Conservation (phyloP, 2,888 invertebrate genomes). For the Lithophane leautieri region DNA sequence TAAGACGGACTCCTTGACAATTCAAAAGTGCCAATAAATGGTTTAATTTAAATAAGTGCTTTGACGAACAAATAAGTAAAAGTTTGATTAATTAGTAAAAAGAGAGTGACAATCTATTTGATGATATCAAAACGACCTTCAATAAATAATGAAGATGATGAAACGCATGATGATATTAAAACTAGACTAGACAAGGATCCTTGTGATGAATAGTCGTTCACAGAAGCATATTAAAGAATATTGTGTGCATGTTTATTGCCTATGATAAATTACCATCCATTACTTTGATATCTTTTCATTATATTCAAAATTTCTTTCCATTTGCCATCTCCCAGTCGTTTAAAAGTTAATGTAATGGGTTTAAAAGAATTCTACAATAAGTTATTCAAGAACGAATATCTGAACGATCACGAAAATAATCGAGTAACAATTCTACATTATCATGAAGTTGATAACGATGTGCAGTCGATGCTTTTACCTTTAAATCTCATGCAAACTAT, state of each 20-base stretch:
- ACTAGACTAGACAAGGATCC: neutral
- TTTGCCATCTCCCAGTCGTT: neutral
- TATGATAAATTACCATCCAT: neutral
- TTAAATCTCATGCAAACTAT: constrained; percentile 16
- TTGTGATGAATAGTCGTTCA: neutral
- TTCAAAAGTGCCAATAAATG: too few species aligned
- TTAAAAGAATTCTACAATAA: constrained; percentile 9
- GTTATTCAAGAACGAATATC: neutral
- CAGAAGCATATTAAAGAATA: neutral
- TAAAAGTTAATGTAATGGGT: constrained; percentile 4
- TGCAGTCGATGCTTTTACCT: constrained; percentile 19
- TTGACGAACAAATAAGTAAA: too few species aligned
- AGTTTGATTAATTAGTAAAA: neutral
- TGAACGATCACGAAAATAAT: neutral
- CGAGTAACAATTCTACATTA: neutral
- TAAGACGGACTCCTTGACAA: too few species aligned
- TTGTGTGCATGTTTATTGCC: too few species aligned
- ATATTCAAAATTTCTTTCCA: neutral
- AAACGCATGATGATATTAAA: too few species aligned
- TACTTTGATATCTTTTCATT: neutral
- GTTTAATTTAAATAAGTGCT: too few species aligned
- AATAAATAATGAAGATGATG: neutral
- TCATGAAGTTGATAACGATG: constrained; percentile 16
- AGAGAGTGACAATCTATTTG: neutral
- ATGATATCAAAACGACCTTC: neutral